A percentile compares a stretch with the other conserved stretches of the same genome.
Conservation (phyloP, 2,888 invertebrate genomes). For the Ctenicera cuprea region DNA sequence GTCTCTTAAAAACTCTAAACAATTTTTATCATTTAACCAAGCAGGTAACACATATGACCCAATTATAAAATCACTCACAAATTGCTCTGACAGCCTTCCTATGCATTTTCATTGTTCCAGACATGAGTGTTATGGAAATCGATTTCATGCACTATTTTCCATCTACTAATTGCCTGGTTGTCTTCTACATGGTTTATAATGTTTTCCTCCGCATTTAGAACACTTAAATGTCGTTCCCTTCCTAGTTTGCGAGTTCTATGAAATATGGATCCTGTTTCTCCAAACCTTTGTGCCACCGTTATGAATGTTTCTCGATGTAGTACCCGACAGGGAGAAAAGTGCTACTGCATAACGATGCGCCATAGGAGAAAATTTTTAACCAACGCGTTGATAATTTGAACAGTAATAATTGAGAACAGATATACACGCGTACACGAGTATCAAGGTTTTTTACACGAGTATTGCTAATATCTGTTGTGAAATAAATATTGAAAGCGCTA, state of each 20-base stretch:
- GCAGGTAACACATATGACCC: too few species aligned
- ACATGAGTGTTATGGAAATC: neutral
- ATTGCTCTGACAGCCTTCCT: too few species aligned
- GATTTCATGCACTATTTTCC: neutral
- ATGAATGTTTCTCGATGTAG: constrained; percentile 3
- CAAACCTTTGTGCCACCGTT: neutral
- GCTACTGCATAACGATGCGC: constrained; percentile 10
- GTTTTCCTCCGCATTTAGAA: neutral
- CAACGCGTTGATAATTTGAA: too few species aligned
- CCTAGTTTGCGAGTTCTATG: neutral
- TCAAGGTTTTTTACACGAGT: too few species aligned
- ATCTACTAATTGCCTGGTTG: neutral
- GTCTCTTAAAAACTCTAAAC: too few species aligned
- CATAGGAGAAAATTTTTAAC: too few species aligned
- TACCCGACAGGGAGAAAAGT: neutral
- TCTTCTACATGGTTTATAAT: too few species aligned
- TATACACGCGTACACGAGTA: too few species aligned
- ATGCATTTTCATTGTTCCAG: neutral
- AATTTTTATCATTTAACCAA: too few species aligned
- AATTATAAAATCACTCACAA: neutral
- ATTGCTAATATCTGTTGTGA: too few species aligned
- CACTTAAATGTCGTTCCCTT: neutral
- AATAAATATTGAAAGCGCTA: too few species aligned
- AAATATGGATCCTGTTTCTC: neutral
- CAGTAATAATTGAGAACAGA: too few species aligned